Evolutionary conservation across 2,888 invertebrate species (phyloP), one percentile per base, ranked within the genome.

Genomic region (Mesopsocus fuscifrons): DNA sequence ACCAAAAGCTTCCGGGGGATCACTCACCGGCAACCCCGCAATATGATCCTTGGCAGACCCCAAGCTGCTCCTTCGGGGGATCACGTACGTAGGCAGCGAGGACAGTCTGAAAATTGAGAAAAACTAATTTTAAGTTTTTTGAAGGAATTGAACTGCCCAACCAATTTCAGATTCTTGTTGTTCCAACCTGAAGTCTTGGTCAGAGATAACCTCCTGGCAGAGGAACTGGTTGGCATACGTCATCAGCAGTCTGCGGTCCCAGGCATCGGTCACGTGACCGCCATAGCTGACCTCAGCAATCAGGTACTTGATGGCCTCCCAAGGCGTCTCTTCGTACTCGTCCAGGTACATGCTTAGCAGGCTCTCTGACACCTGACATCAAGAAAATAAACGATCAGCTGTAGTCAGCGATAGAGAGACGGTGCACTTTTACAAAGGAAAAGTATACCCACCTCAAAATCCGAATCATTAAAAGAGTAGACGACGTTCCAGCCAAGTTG

Each of bases 281-380:
- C 88, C 88, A 57, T 89, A 89, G 63, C 82, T 87, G 49, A 89
- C 82, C 51, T 79, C 84, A 1, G 87, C 81, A 56, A 89, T 83
- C 46, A 89, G 63, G 59, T 85, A 88, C 51, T 87, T 84, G 40
- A 89, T 62, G 1, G 88, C 87, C 53, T 85, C 87, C 85, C 87
- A 89, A 1, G 88, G 88, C 0, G 85, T 87, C 11, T 78, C 76
- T n/a, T 75, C 72, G 59, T 89, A 89, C 55, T 87, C 84, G 52
- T 85, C 82, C 43, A 89, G 62, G 57, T 88, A 89, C 42, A 82
- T 76, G 13, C 76, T 72, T n/a, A 91, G 60, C 8, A 89, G 59
- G 55, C 79, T 80, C 60, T 87, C 87, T 0, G 88, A 84, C 1
- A 79, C 73, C 76, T 78, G 51, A 0, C 44, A 47, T 32, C 30